Conservation (phyloP, 1,140 invertebrate genomes). For the Brachionus asplanchnoidis region DNA sequence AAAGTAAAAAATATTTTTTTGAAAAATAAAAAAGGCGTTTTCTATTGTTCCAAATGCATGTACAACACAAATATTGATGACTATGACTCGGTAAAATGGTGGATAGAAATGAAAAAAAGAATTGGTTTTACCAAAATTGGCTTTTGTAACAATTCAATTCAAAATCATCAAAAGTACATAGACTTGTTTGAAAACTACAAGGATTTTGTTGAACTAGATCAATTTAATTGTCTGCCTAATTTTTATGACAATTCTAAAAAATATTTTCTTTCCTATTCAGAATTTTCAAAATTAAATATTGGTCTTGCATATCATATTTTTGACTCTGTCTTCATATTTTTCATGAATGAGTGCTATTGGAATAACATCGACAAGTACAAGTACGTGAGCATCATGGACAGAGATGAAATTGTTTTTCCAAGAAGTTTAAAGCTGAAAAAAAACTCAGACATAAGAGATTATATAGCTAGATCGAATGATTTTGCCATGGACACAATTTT, state of each 20-base stretch:
- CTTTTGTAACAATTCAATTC: conserved; percentile 21
- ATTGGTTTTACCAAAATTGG: not conserved
- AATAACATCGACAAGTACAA: not conserved
- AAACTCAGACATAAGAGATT: not conserved
- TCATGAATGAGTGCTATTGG: conserved; percentile 26
- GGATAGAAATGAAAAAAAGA: conserved; percentile 10
- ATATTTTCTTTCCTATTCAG: conserved; percentile 20
- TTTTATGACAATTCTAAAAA: not conserved
- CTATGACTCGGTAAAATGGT: conserved; percentile 8
- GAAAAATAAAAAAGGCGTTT: not conserved
- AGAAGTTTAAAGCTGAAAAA: not conserved
- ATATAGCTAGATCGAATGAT: not conserved
- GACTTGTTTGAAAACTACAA: not conserved
- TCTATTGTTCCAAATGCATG: conserved; percentile 11
- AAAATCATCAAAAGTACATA: not conserved
- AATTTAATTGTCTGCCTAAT: conserved; percentile 14
- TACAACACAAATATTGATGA: conserved; percentile 1
- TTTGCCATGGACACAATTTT: not conserved
- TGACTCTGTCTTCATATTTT: conserved; percentile 16
- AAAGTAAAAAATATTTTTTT: not conserved
- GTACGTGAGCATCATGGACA: conserved; percentile 1
- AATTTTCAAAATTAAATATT: not conserved
- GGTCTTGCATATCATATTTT: not conserved
- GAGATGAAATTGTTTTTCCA: conserved; percentile 12
- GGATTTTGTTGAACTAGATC: not conserved